phyloP scores from a whole-genome alignment of 1,140 invertebrate species.

The Chymomyza costata region DNA sequence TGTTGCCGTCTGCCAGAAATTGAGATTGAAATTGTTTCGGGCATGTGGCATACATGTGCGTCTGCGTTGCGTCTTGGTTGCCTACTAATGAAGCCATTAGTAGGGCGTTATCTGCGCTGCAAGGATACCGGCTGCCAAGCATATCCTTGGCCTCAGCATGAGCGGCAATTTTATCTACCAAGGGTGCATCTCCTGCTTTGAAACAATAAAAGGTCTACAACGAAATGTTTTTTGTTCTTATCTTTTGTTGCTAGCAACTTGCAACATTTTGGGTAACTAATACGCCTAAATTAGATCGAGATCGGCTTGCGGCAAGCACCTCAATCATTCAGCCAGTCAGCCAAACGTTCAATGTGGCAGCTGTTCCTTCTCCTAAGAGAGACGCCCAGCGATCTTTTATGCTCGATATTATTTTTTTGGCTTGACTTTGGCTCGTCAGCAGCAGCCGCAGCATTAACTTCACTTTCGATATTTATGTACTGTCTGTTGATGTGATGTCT shows the following conservation, averaged over 20 bases:
- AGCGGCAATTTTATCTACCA: no score
- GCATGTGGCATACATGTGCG: conserved; percentile 64
- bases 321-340: no score
- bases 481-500: conserved; percentile 24
- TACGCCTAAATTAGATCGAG: conserved; percentile 70
- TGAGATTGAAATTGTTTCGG: conserved; percentile 51
- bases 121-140: conserved; percentile 32
- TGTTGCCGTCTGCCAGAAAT: conserved; percentile 35
- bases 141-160: conserved; percentile 26
- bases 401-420: no score
- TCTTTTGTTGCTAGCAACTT: conserved; percentile 37
- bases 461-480: conserved; percentile 34
- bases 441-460: conserved; percentile 43
- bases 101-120: conserved; percentile 52
- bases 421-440: conserved; percentile 48
- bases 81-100: conserved; percentile 68
- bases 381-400: no score
- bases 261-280: conserved; percentile 58
- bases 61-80: conserved; percentile 17
- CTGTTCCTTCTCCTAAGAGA: conserved; percentile 54
- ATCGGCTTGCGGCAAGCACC: conserved; percentile 40
- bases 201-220: no score
- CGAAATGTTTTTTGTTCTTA: conserved; percentile 8
- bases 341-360: no score
- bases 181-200: conserved; percentile 19